Base-by-base conservation (phyloP, 2,888 invertebrate genomes). In the Dugesia japonica region DNA sequence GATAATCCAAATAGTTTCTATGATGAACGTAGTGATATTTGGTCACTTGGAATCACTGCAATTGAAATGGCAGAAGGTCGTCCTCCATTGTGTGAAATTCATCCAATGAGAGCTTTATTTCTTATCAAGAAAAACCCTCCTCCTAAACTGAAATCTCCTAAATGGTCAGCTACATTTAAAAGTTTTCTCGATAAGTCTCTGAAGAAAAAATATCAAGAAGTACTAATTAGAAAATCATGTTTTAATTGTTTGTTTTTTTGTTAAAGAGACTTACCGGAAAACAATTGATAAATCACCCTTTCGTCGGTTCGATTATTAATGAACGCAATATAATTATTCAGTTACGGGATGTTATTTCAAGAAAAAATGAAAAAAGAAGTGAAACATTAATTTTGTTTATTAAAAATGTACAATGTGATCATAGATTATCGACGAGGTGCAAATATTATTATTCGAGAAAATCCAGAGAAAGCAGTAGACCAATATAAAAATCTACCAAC, bases 71-170 rank as follows among this genome's bases (percentile, higher is more conserved):
- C 56, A 4, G 56, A 56, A n/a, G 56, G 56, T 56, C 56, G 56
- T 1, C 56, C 56, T 20, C 56, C 56, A 7, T 56, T 56, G n/a
- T 56, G 56, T 56, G 56, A 56, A n/a, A 56, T 4, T 56, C 56
- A 56, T 56, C 56, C 56, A 4, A 56, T 56, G 56, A n/a, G 56
- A n/a, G 56, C 56, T 56, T 56, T 56, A 56, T 56, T 56, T 56
- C 56, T 56, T n/a, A 56, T 56, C n/a, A 56, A 56, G 56, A 56
- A 56, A 56, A 56, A 56, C 17, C 56, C 56, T n/a, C 56, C 56
- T 4, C 56, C 56, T 4, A 56, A 56, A 56, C 56, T 56, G 20
- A 56, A 56, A 23, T 56, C 56, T 20, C 56, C n/a, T 9, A 56
- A 56, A 23, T 56, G 56, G 56, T 56, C 56, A 20, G 9, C 56